Evolutionary conservation across 2,113 vertebrate genomes (phyloP).

Genomic region (Xenotilapia flavipinnis): DNA sequence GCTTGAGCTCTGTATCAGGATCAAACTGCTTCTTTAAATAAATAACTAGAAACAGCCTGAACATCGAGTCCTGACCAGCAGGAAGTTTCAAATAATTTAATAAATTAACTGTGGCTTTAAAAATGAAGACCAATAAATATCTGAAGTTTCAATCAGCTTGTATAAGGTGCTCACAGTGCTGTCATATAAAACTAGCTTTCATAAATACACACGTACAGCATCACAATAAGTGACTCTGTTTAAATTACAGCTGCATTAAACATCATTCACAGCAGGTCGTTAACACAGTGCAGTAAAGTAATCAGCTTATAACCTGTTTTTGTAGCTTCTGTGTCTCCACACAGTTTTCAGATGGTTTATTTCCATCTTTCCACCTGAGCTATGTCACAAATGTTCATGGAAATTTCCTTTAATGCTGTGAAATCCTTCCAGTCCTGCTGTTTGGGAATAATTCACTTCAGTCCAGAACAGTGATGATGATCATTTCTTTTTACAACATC

Average conservation of each 20-base stretch:
- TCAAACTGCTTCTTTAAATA: neutral
- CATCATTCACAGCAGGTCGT: neutral
- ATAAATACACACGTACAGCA: neutral
- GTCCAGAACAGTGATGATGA: neutral
- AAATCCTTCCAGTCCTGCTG: neutral
- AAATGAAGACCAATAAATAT: neutral
- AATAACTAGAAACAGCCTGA: neutral
- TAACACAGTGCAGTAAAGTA: neutral
- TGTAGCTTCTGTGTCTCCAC: neutral
- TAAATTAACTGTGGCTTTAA: rapidly evolving
- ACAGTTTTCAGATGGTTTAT: neutral
- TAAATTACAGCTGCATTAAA: neutral
- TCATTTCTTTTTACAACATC: neutral
- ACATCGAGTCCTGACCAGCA: rapidly evolving
- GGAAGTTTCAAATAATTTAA: neutral
- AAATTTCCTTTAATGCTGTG: neutral
- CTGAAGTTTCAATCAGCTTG: rapidly evolving
- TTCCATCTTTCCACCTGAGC: neutral
- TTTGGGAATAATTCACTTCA: neutral
- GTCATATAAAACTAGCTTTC: neutral
- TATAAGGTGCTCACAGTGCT: rapidly evolving
- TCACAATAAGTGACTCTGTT: rapidly evolving
- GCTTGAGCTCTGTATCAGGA: rapidly evolving
- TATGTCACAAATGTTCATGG: neutral
- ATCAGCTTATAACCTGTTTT: neutral